These are phyloP conservation scores for Drosophila auraria DNA, from an alignment of 1,140 invertebrate species.

Conservation along the genomic window DNA sequence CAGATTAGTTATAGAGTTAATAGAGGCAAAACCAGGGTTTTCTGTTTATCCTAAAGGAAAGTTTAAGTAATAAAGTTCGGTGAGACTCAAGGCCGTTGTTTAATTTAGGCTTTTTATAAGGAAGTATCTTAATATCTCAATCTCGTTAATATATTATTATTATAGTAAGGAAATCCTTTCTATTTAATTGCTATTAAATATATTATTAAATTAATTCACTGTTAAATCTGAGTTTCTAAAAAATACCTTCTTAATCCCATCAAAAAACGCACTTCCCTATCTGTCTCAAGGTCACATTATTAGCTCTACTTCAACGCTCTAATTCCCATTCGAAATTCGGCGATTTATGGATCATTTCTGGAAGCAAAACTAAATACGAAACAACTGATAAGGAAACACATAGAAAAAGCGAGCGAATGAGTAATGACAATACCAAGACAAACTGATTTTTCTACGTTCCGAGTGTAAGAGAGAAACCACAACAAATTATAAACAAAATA, in stretches of 20 bases:
- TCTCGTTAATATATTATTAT: too few species aligned
- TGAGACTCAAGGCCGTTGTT: too few species aligned
- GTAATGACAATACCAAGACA: conserved; percentile 19
- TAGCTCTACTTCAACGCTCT: not conserved
- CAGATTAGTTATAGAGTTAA: not conserved
- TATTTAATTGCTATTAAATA: too few species aligned
- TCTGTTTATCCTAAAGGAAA: too few species aligned
- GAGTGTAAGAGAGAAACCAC: conserved; percentile 16
- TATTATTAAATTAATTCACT: too few species aligned
- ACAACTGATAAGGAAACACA: conserved; percentile 57
- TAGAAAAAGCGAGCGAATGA: conserved; percentile 26
- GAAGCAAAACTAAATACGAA: conserved; percentile 24
- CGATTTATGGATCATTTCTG: conserved; percentile 39
- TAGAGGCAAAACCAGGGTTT: not conserved
- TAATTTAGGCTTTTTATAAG: too few species aligned
- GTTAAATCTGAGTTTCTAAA: too few species aligned
- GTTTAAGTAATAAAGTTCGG: too few species aligned
- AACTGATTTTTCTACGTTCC: conserved; percentile 35
- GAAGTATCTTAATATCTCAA: too few species aligned
- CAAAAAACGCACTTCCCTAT: conserved; percentile 4
- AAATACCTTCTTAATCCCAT: too few species aligned
- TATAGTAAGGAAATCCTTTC: too few species aligned
- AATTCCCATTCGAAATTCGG: conserved; percentile 15
- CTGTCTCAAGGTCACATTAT: conserved; percentile 25
- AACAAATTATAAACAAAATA: conserved; percentile 51